Evolutionary conservation across 2,113 vertebrate species (phyloP), one percentile per base, ranked within the genome.

Genomic region (Heterochromis multidens): DNA sequence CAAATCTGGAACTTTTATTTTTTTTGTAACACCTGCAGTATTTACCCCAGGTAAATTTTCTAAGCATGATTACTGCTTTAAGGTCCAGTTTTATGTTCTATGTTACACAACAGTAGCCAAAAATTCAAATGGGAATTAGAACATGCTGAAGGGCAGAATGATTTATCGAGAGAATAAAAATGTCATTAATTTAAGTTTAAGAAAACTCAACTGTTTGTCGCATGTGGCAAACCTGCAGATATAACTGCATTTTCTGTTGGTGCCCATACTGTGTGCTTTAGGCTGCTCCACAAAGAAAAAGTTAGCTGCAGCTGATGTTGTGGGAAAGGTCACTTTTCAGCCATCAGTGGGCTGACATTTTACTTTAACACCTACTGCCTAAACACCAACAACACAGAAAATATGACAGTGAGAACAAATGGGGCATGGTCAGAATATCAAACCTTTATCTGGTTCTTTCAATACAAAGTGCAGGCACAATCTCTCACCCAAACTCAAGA

Each of bases 401-500:
- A 21, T 54, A 8, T 40, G 70, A 63, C 40, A 65, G 40, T 7
- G 52, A 79, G 13, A 57, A 81, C 78, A 88, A 70, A 58, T 57
- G 13, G 37, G 29, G 87, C 35, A 57, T 27, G 52, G 35, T 56
- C 62, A 83, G 52, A 72, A n/a, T 35, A 65, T 83, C 79, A 79
- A 80, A 58, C 31, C 37, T 33, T 29, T 29, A 46, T 62, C 43
- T 40, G 16, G 77, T 33, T 76, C 27, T 63, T 87, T 76, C 59
- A 54, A 67, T 43, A 62, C 76, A 49, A 54, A 60, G 27, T 63
- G 16, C 23, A 87, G 91, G 35, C 19, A 82, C 35, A 58, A 60
- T 49, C 40, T 79, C 97, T 59, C 95, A 99, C 98, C 98, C 97
- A 27, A 97, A 97, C 81, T 97, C 96, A 0, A 99, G 96, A 93